A percentile compares a stretch with the other conserved stretches of the same genome.
Evolutionary conservation across 2,113 vertebrate genomes (phyloP).

Genomic region (Rynchops niger): DNA sequence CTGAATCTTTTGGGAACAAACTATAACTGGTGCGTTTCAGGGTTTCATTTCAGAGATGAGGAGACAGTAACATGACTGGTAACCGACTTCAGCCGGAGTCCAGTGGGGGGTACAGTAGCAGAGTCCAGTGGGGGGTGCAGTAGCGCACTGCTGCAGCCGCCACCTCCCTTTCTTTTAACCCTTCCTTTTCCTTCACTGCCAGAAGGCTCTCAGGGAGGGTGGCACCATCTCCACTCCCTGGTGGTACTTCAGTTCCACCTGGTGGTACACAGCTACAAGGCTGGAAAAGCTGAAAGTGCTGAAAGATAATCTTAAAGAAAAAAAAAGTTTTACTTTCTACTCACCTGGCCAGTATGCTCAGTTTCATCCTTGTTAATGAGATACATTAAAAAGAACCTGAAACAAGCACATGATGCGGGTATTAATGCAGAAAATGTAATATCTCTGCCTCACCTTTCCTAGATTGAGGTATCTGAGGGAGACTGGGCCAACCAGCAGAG

Average conservation of each 20-base stretch:
- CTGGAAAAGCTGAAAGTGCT: background rate
- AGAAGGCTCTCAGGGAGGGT: background rate
- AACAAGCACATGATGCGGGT: background rate
- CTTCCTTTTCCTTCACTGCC: background rate
- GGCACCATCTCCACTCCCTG: background rate
- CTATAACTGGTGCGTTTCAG: background rate
- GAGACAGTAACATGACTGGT: background rate
- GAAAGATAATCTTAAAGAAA: background rate
- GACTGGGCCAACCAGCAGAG: background rate
- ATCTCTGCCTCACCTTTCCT: background rate
- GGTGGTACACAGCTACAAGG: background rate
- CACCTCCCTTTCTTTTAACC: background rate
- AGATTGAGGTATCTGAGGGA: background rate
- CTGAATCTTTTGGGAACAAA: background rate
- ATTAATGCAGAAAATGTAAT: background rate
- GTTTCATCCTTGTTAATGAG: constrained; percentile 99
- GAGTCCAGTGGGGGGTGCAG: background rate
- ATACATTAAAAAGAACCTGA: constrained; percentile 99
- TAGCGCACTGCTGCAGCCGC: background rate
- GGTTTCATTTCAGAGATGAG: background rate
- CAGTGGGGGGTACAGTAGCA: background rate
- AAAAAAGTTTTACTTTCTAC: background rate
- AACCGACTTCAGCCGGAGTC: background rate
- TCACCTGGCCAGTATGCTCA: constrained; percentile 95
- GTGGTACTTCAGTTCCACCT: constrained; percentile 40